Evolutionary conservation across 1,140 invertebrate species (phyloP), one percentile per base, ranked within the genome.

Genomic region (Temnothorax nylanderi): DNA sequence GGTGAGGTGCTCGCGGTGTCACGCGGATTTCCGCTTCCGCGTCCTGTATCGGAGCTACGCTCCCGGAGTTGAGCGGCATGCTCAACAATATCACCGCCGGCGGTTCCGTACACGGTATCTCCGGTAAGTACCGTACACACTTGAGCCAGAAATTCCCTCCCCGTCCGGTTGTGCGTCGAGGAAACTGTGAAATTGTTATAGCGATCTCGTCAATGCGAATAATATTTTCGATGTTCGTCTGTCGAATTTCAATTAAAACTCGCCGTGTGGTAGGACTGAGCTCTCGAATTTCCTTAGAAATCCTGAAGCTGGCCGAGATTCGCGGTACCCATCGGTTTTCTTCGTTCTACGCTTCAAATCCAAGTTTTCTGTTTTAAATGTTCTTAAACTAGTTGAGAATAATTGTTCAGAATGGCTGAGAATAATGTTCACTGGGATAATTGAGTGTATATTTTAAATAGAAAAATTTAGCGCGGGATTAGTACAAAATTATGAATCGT

Each of bases 61-160:
- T 93, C 93, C 94, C 91, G 92, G 91, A 89, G 93, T 69, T 69
- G 65, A 87, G 92, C 94, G 95, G 94, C 92, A 95, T 95, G 95
- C 94, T 95, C 93, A 95, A 95, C 93, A 95, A 95, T 90, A 95
- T 95, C 91, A 95, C 95, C 90, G 93, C 92, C 92, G 94, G 94
- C 91, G 94, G 94, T 91, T 95, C 94, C 92, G 90, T 95, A 91
- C 95, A 95, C 90, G 94, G 94, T 91, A 94, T 95, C 86, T 90
- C 95, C 92, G 94, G 95, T 95, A 94, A 95, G 94, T 94, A 90
- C 26, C 13, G n/a, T 72, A n/a, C 16, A 37, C 21, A 58, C 69
- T 21, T 74, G 37, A 77, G 32, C 37, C 56, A 77, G 32, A 80
- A 16, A 64, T 62, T 18, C 21, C 37, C 3, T 18, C 21, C 37